phyloP scores from a whole-genome alignment of 1,140 invertebrate genomes.

The Drosophila gunungcola region DNA sequence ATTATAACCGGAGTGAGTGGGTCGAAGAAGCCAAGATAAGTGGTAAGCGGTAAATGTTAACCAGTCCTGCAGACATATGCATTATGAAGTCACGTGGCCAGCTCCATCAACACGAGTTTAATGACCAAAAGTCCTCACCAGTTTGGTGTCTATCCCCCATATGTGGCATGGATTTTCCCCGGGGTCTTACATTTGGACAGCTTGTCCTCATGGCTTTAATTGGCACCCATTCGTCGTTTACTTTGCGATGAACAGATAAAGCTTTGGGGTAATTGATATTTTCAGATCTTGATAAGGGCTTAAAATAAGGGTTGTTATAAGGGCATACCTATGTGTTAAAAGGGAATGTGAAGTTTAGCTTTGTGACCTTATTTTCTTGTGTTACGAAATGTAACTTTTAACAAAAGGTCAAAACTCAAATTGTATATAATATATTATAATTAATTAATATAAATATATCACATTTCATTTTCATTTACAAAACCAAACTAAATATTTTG shows the following conservation, averaged over 20 bases:
- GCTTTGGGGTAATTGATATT: conserved; percentile 50
- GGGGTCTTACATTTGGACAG: conserved; percentile 15
- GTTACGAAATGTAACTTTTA: no score
- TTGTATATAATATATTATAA: no score
- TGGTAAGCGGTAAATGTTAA: conserved; percentile 40
- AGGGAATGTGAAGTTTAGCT: neutral
- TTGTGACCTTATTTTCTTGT: neutral
- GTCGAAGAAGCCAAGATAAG: conserved; percentile 22
- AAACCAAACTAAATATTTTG: no score
- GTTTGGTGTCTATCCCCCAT: neutral
- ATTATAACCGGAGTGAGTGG: neutral
- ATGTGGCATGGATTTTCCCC: conserved; percentile 15
- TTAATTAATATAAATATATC: no score
- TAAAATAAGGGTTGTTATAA: conserved; percentile 20
- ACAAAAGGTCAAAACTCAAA: no score
- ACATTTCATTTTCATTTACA: no score
- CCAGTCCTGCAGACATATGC: conserved; percentile 52
- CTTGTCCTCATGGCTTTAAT: conserved; percentile 46
- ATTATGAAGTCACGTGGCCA: conserved; percentile 55
- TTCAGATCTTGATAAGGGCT: conserved; percentile 39
- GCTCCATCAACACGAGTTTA: conserved; percentile 38
- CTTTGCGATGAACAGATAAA: conserved; percentile 49
- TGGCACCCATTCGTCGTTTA: conserved; percentile 51
- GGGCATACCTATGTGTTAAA: neutral
- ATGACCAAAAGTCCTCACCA: conserved; percentile 30